phyloP scores from a whole-genome alignment of 2,888 invertebrate species.

The Eurytoma adleriae region DNA sequence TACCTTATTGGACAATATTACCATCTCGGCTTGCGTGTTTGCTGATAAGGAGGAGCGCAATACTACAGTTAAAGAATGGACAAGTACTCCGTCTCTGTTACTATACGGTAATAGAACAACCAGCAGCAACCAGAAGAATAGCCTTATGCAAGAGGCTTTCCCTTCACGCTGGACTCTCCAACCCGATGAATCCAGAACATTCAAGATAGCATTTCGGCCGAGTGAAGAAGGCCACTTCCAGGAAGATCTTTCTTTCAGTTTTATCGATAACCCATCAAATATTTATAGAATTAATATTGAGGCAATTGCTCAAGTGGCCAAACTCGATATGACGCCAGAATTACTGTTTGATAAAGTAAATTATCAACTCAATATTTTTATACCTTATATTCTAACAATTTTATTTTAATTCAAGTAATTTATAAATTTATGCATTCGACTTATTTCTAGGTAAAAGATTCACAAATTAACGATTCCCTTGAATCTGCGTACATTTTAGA shows the following conservation, averaged over 20 bases:
- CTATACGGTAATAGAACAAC: no score
- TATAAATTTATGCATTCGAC: not conserved
- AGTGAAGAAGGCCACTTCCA: slow-evolving; percentile 60
- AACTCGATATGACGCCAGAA: slow-evolving; percentile 64
- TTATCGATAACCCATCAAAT: slow-evolving; percentile 58
- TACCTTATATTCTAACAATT: no score
- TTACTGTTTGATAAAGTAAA: slow-evolving; percentile 63
- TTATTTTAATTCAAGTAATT: not conserved
- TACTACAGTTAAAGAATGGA: no score
- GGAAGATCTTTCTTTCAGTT: slow-evolving; percentile 61
- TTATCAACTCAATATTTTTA: not conserved
- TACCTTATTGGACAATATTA: no score
- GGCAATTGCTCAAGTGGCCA: slow-evolving; percentile 66
- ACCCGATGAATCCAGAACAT: slow-evolving; percentile 63
- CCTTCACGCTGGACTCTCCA: slow-evolving; percentile 62
- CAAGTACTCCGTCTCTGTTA: no score
- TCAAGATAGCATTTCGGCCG: slow-evolving; percentile 65
- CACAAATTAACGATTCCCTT: slow-evolving; percentile 59
- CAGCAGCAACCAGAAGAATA: no score
- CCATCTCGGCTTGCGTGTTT: no score
- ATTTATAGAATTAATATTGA: slow-evolving; percentile 61
- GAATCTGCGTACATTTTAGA: slow-evolving; percentile 66
- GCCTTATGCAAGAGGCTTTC: no score
- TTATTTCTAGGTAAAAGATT: slow-evolving; percentile 56
- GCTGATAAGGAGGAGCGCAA: no score